Evolutionary conservation across 2,797 vertebrate species (phyloP), one percentile per base, ranked within the genome.

Genomic region (Odontamblyopus lacepedii): DNA sequence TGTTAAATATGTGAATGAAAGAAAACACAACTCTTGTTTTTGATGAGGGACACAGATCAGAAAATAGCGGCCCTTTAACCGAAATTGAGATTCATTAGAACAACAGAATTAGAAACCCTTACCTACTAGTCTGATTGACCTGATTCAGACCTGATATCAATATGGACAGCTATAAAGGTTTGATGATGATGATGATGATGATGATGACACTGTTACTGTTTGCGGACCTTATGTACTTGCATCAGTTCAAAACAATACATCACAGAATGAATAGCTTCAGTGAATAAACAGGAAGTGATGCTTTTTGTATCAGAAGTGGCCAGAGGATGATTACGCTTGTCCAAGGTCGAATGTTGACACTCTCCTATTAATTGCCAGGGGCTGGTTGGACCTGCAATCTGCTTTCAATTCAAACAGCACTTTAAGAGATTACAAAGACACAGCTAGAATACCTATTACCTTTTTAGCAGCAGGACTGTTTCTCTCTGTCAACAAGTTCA

Each of bases 381-480:
- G 86, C 81, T 82, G 77, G 59, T 74, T 74, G 71, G 83, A 74
- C 76, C 62, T 77, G 72, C 85, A 86, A 79, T 89, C 87, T 83
- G 88, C 81, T 88, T 89, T 83, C 82, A 91, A 90, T 89, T 90
- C 81, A 85, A 88, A 85, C 77, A 86, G 87, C 87, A 91, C 86
- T 92, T 91, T 87, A 87, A 87, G 80, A 90, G 87, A 90, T 91
- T 90, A 85, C 79, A 75, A 78, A 83, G 75, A 89, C 85, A 78
- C 83, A 86, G 85, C 85, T 91, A 85, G 82, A 90, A 89, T 90
- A 81, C 85, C 87, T 84, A 83, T 86, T 62, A 79, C 80, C 32
- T 77, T 73, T 80, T 85, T 85, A 87, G 78, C 73, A 64, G 73
- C 66, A 78, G 77, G 75, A 86, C 75, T 76, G 65, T 86, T 69